A percentile compares a stretch with the other conserved stretches of the same genome.
These are phyloP conservation scores for Cuniculus paca DNA, from an alignment of 2,797 vertebrate species.

Conservation along the genomic window DNA sequence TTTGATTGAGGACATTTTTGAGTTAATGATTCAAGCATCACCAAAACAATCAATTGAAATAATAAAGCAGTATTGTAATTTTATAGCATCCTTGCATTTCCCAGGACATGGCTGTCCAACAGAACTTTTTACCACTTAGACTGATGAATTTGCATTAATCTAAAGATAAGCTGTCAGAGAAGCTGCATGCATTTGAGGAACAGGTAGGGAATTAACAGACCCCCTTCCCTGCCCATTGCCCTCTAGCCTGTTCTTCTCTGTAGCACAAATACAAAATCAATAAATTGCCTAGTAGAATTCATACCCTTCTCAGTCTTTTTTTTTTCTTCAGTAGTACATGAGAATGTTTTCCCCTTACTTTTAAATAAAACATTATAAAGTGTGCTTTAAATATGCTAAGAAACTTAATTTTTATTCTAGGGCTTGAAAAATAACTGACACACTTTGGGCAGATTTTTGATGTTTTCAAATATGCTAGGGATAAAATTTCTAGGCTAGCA, in stretches of 20 bases:
- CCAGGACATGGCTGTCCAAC: background rate
- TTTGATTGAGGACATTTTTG: background rate
- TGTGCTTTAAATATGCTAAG: conserved; percentile 49
- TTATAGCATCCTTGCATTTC: background rate
- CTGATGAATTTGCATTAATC: conserved; percentile 6
- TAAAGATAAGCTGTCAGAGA: background rate
- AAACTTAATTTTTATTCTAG: conserved; percentile 42
- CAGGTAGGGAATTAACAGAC: background rate
- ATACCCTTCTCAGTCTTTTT: background rate
- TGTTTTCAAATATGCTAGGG: conserved; percentile 52
- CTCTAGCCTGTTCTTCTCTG: background rate
- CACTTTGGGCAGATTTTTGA: conserved; percentile 45
- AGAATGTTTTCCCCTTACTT: background rate
- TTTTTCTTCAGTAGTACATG: background rate
- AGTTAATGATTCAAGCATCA: conserved; percentile 46
- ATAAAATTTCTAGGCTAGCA: conserved; percentile 48
- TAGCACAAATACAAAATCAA: background rate
- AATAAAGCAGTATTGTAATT: background rate
- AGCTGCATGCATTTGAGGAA: background rate
- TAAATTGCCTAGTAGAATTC: background rate
- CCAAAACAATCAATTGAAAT: background rate
- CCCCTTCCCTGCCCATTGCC: background rate
- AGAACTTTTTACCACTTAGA: background rate
- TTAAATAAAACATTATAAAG: conserved; percentile 31
- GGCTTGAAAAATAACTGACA: conserved; percentile 56